These are phyloP conservation scores for Chelon auratus DNA, from an alignment of 2,797 vertebrate species.

Conservation along the genomic window DNA sequence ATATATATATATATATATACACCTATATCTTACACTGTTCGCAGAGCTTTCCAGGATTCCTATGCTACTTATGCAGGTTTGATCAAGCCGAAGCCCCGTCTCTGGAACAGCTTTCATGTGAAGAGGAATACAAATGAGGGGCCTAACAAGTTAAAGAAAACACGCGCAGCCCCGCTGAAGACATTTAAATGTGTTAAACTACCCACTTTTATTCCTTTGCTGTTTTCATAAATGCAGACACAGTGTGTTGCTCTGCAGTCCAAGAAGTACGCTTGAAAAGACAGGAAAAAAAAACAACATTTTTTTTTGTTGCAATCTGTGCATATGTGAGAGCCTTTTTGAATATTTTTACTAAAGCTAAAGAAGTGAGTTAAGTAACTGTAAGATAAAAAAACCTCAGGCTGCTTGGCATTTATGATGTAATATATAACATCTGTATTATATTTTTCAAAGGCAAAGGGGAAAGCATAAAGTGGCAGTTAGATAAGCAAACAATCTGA, in stretches of 20 bases:
- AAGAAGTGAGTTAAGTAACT: not conserved
- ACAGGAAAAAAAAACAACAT: not conserved
- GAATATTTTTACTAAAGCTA: not conserved
- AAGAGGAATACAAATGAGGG: slow-evolving; percentile 20
- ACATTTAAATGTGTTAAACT: slow-evolving; percentile 22
- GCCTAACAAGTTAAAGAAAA: not conserved
- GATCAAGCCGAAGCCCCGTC: slow-evolving; percentile 5
- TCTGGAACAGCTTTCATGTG: slow-evolving; percentile 1
- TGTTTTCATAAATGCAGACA: slow-evolving; percentile 6
- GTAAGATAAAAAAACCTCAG: not conserved
- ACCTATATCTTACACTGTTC: not conserved
- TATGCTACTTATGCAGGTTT: slow-evolving; percentile 1
- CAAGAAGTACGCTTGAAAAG: not conserved
- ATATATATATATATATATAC: slow-evolving; percentile 6
- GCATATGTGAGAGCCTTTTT: not conserved
- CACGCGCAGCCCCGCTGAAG: not conserved
- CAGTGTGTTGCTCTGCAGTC: not conserved
- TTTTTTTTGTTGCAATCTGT: not conserved
- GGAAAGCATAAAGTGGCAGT: not conserved
- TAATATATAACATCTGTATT: not conserved
- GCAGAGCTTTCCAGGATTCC: slow-evolving; percentile 8
- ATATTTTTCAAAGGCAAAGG: not conserved
- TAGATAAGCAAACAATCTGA: not conserved
- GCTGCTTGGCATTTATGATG: not conserved
- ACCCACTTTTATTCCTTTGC: slow-evolving; percentile 3